Evolutionary conservation across 2,113 vertebrate genomes (phyloP), one percentile per base, ranked within the genome.

Genomic region (Labeo rohita): DNA sequence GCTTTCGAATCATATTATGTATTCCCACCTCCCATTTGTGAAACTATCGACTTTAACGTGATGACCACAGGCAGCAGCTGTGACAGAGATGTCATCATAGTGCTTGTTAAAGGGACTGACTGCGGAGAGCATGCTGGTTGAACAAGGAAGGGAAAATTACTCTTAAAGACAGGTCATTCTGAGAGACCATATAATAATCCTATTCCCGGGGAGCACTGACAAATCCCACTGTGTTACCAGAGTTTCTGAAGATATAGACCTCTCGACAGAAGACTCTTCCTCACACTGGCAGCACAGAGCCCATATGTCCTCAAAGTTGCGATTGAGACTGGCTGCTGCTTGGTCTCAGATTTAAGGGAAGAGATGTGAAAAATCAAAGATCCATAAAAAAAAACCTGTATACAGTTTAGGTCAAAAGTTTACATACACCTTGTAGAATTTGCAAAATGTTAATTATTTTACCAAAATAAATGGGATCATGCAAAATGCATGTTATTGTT

Each of bases 141-240:
- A 6, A 70, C 43, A 65, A 83, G 39, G 16, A 56, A 6, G 43
- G 34, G 23, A 16, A 86, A 86, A 86, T 85, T 36, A 83, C 80
- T 83, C 65, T 54, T 83, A 83, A 81, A 86, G 68, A 59, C 9
- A 7, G 47, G 80, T 50, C 66, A 61, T 76, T 76, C 70, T 68
- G 49, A 84, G 72, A 85, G 39, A 63, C 45, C 83, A 56, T 28
- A 50, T 72, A 85, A 83, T 83, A 72, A 78, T 43, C 36, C 39
- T 8, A 68, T 54, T 63, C 47, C 28, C 23, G 21, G 47, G 70
- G 63, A 70, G 47, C 47, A 12, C 83, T 59, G 78, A 85, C 56
- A 74, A 63, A 76, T 73, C 54, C 49, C 23, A 47, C 83, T 3
- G 21, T 8, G 43, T 56, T 66, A 34, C n/a, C 36, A 70, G 47